Evolutionary conservation across 2,797 vertebrate genomes (phyloP).

Genomic region (Sebastes oblongus): DNA sequence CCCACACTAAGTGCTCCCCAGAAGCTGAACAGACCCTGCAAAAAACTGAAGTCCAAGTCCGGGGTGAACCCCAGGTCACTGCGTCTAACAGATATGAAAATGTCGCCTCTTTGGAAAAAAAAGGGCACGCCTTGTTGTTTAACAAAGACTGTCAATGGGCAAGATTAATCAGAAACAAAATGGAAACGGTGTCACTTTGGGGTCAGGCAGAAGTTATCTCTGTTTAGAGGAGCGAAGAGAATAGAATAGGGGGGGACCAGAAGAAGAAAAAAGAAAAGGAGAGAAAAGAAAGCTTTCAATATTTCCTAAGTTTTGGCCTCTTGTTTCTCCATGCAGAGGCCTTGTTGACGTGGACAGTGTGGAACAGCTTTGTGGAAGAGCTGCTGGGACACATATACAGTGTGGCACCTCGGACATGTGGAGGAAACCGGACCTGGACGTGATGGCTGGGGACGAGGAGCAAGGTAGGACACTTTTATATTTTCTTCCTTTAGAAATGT

Average conservation of each 20-base stretch:
- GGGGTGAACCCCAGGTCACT: slow-evolving; percentile 99
- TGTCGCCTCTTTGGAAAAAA: slow-evolving; percentile 93
- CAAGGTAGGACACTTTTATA: slow-evolving; percentile 64
- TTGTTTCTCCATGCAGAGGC: slow-evolving; percentile 70
- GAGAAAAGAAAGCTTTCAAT: slow-evolving; percentile 75
- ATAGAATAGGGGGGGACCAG: slow-evolving; percentile 37
- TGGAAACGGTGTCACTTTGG: slow-evolving; percentile 96
- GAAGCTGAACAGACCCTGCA: slow-evolving; percentile 85
- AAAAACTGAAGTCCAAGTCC: slow-evolving; percentile 97
- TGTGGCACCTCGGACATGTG: slow-evolving; percentile 56
- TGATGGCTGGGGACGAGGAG: slow-evolving; percentile 45
- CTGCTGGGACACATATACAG: slow-evolving; percentile 59
- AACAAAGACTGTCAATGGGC: slow-evolving; percentile 99
- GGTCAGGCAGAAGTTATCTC: slow-evolving; percentile 95
- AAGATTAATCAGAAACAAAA: slow-evolving; percentile 99
- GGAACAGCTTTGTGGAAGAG: slow-evolving; percentile 57
- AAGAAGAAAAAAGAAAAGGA: slow-evolving; percentile 55
- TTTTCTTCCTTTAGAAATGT: not conserved
- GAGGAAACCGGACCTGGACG: slow-evolving; percentile 49
- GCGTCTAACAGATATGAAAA: slow-evolving; percentile 99
- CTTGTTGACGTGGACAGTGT: slow-evolving; percentile 69
- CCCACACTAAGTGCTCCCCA: slow-evolving; percentile 84
- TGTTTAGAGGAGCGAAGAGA: slow-evolving; percentile 77
- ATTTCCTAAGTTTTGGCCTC: slow-evolving; percentile 79
- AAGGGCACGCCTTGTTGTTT: slow-evolving; percentile 98